Evolutionary conservation across 2,888 invertebrate species (phyloP), one percentile per base, ranked within the genome.

Genomic region (Sepiola atlantica): DNA sequence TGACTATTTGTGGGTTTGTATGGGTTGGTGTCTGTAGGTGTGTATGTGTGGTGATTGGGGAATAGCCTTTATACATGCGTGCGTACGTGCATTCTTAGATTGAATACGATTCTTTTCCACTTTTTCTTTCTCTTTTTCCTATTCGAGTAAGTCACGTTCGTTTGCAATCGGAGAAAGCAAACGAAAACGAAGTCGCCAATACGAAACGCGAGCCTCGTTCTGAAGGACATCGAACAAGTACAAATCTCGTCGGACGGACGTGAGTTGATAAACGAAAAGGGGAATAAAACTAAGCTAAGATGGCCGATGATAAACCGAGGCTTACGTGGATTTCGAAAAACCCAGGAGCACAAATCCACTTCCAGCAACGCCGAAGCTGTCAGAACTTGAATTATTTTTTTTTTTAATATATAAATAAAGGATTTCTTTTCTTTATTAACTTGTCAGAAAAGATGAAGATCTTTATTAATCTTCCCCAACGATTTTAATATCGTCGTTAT

Each of bases 121-220:
- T 61, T 61, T 21, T 8, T 61, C 28, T 61, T 61, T 21, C 28
- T 61, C 28, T 8, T 0, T 61, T 61, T 61, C 28, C 28, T 61
- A 28, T 28, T 28, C 28, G 61, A 61, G 21, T 2, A 32, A 77
- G 77, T 77, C 77, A 77, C 77, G 77, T 77, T 77, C n/a, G 16
- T n/a, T 77, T n/a, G 77, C 32, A 16, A 77, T n/a, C n/a, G n/a
- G 77, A 77, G 77, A 77, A 16, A 77, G n/a, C 10, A 77, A 77
- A 77, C 77, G 77, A 77, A n/a, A n/a, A 77, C n/a, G n/a, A 77
- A n/a, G 77, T n/a, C 77, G 77, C 28, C n/a, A 77, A 77, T 77
- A 21, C 77, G 77, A 32, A 45, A 20, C 57, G 57, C 57, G 20
- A 57, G 57, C 20, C 57, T 24, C 24, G 57, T 24, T 57, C 57